phyloP scores from a whole-genome alignment of 2,888 invertebrate genomes.

The Napeogenes inachia region DNA sequence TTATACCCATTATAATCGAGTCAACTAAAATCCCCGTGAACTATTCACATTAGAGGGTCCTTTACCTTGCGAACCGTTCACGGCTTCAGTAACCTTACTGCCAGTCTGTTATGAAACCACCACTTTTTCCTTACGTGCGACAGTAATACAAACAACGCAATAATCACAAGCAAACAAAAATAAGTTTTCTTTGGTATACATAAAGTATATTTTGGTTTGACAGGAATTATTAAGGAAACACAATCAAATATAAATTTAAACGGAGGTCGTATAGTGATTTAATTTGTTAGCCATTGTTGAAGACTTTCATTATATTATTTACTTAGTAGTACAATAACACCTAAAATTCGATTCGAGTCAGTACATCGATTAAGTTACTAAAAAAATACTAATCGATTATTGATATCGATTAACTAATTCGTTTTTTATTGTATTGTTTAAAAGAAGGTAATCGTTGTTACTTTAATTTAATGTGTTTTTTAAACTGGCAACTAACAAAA shows the following conservation, averaged over 20 bases:
- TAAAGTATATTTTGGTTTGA: slow-evolving; percentile 23
- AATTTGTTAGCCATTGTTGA: slow-evolving; percentile 28
- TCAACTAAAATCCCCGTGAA: neutral
- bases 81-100: slow-evolving; percentile 38
- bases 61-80: slow-evolving; percentile 42
- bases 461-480: too few relatives aligned
- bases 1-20: neutral
- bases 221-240: slow-evolving; percentile 31
- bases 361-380: neutral
- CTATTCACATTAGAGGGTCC: slow-evolving; percentile 29
- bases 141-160: slow-evolving; percentile 38
- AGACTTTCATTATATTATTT: slow-evolving; percentile 9
- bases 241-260: slow-evolving; percentile 30
- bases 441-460: too few relatives aligned
- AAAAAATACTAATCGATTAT: too few relatives aligned
- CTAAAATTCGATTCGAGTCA: too few relatives aligned
- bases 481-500: too few relatives aligned
- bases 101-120: slow-evolving; percentile 45
- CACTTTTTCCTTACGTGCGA: slow-evolving; percentile 58
- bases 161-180: slow-evolving; percentile 14
- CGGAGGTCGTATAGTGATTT: slow-evolving; percentile 35
- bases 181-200: slow-evolving; percentile 11
- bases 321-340: neutral
- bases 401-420: too few relatives aligned
- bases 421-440: too few relatives aligned